These are phyloP conservation scores for Acanthosoma haemorrhoidale DNA, from an alignment of 2,888 invertebrate species.

Conservation along the genomic window DNA sequence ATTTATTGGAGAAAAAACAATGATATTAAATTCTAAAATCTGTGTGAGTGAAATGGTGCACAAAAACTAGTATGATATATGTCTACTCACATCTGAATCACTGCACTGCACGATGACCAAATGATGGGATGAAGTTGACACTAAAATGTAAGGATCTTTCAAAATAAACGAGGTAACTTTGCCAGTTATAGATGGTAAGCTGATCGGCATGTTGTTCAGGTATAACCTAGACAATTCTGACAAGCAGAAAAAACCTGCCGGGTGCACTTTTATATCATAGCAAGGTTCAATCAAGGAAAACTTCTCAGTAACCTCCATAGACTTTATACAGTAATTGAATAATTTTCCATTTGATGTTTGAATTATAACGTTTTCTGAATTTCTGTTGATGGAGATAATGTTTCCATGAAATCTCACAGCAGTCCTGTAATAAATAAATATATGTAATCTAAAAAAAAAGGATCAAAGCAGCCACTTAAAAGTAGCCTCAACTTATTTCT, in stretches of 20 bases:
- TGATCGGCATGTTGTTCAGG: background rate
- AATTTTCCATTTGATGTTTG: background rate
- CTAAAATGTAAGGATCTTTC: slow-evolving; percentile 13
- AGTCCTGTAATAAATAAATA: background rate
- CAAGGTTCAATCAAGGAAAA: slow-evolving; percentile 15
- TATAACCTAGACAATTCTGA: slow-evolving; percentile 5
- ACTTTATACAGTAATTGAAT: background rate
- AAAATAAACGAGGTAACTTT: slow-evolving; percentile 9
- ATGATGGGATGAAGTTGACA: background rate
- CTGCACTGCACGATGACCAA: slow-evolving; percentile 47
- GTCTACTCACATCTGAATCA: slow-evolving; percentile 43
- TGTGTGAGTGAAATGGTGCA: background rate
- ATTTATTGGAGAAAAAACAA: background rate
- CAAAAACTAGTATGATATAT: background rate
- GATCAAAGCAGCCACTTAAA: too few relatives aligned
- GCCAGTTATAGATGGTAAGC: background rate
- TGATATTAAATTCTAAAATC: background rate
- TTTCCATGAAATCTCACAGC: background rate
- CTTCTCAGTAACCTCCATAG: background rate
- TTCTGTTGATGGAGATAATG: background rate
- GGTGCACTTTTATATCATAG: slow-evolving; percentile 14
- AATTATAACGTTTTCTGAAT: background rate
- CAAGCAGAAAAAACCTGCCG: background rate
- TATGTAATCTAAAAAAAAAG: too few relatives aligned
- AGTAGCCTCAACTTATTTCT: too few relatives aligned